Percentiles rank a stretch among this genome's conserved stretches.
These are phyloP conservation scores for Otus scops DNA, from an alignment of 2,797 vertebrate species.

Conservation along the genomic window DNA sequence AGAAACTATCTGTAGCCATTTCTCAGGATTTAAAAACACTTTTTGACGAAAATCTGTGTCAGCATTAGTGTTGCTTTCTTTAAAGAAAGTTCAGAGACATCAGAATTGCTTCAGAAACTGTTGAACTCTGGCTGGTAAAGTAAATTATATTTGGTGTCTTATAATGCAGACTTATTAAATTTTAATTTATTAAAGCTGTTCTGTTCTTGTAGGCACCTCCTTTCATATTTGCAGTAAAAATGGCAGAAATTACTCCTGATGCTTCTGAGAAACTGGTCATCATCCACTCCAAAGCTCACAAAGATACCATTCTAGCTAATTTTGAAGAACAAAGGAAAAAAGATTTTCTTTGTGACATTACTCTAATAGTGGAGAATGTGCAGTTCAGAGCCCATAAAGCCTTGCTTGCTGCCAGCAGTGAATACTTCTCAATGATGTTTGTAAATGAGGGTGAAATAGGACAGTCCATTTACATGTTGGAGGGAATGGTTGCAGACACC, in stretches of 20 bases:
- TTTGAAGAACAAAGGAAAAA: constrained; percentile 86
- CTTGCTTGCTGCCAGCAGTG: constrained; percentile 92
- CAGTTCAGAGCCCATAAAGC: constrained; percentile 94
- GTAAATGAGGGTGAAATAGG: constrained; percentile 79
- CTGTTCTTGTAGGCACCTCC: not conserved
- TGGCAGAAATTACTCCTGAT: constrained; percentile 73
- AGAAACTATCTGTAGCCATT: not conserved
- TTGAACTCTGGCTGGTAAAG: not conserved
- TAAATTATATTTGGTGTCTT: not conserved
- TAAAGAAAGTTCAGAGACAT: not conserved
- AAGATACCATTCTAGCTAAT: constrained; percentile 85
- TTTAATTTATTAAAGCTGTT: not conserved
- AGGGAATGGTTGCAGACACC: constrained; percentile 84
- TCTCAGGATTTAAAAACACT: not conserved
- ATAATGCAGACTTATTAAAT: not conserved
- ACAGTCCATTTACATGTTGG: constrained; percentile 83
- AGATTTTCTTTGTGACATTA: constrained; percentile 92
- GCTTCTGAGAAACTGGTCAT: constrained; percentile 68
- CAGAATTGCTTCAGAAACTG: not conserved
- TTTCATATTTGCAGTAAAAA: constrained; percentile 53
- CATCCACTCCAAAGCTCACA: constrained; percentile 85
- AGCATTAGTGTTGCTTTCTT: not conserved
- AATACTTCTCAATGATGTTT: constrained; percentile 93
- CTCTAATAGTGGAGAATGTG: constrained; percentile 88
- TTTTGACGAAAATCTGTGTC: not conserved